Base-by-base conservation (phyloP, 1,140 invertebrate species). In the Drosophila equinoxialis region DNA sequence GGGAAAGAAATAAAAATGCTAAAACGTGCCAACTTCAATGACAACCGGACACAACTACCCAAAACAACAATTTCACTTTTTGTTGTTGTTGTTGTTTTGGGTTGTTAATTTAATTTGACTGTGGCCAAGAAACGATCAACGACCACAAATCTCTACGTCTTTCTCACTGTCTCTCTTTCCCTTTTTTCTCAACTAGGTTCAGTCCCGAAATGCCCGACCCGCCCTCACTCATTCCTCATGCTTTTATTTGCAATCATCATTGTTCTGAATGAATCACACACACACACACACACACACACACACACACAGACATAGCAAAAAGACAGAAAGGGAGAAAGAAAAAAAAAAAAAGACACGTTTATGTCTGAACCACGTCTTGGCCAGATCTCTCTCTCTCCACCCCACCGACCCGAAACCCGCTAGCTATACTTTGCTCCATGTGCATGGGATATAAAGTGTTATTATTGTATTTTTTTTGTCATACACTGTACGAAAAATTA, bases 211-310 rank as follows among this genome's bases (percentile, higher is more conserved):
- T n/a, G 14, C 41, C 30, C 20, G 26, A 13, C 14, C 14, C 41
- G 35, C 45, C 71, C 33, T 54, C 55, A 48, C 41, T 51, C 45
- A 17, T 6, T 48, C 10, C 20, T n/a, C 45, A 23, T 75, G 71
- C 30, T 57, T 39, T 45, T 66, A 39, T 71, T 81, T 75, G 65
- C 79, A 76, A 76, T 76, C 65, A 76, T 76, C 73, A 84, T 81
- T 79, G 82, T 86, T 81, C 82, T 86, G 74, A 86, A 85, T 85
- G 82, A 85, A 85, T 86, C 81, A 81, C 75, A 86, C 61, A 79
- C 75, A 78, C 78, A 13, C 41, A 33, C 30, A 45, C 55, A n/a
- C 17, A 54, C 13, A 10, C 4, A 37, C n/a, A 20, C 2, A 20
- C 8, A 7, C 6, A 35, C 35, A 37, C 7, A 37, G 35, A 37